Conservation (phyloP, 2,113 vertebrate genomes). For the Siniperca knerii region DNA sequence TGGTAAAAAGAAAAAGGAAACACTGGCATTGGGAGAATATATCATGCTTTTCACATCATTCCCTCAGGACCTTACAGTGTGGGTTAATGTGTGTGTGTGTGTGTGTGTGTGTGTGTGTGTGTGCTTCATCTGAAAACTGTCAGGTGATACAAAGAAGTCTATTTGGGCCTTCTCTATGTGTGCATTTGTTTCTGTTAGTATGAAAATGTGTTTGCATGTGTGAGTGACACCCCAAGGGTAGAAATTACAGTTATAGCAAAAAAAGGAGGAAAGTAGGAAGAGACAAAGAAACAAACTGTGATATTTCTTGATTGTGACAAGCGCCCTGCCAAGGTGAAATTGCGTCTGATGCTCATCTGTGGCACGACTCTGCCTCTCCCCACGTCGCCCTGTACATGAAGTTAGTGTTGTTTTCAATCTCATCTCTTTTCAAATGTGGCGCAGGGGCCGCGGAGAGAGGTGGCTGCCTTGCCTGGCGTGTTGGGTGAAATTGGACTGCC, state of each 20-base stretch:
- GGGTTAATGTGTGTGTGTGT: constrained; percentile 18
- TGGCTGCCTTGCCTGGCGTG: constrained; percentile 81
- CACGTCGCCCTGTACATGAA: constrained; percentile 76
- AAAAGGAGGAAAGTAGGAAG: constrained; percentile 41
- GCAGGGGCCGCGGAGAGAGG: constrained; percentile 76
- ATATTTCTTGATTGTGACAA: constrained; percentile 85
- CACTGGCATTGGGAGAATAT: constrained; percentile 47
- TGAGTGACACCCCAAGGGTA: constrained; percentile 75
- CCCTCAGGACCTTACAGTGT: constrained; percentile 50
- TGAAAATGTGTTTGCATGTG: constrained; percentile 53
- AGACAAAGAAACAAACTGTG: constrained; percentile 73
- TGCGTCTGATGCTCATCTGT: constrained; percentile 79
- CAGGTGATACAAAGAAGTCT: constrained; percentile 45
- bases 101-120: constrained; percentile 1
- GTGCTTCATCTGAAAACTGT: constrained; percentile 37
- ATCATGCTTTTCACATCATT: constrained; percentile 51
- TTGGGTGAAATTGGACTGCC: constrained; percentile 89
- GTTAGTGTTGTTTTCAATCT: constrained; percentile 86
- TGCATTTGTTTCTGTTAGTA: constrained; percentile 24
- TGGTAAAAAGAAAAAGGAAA: constrained; percentile 42
- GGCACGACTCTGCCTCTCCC: constrained; percentile 61
- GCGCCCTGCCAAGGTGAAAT: constrained; percentile 82
- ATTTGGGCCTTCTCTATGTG: constrained; percentile 24
- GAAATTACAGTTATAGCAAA: constrained; percentile 73
- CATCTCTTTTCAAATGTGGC: constrained; percentile 86